These are phyloP conservation scores for Aspidiotus rigidus DNA, from an alignment of 2,888 invertebrate species.

Conservation along the genomic window DNA sequence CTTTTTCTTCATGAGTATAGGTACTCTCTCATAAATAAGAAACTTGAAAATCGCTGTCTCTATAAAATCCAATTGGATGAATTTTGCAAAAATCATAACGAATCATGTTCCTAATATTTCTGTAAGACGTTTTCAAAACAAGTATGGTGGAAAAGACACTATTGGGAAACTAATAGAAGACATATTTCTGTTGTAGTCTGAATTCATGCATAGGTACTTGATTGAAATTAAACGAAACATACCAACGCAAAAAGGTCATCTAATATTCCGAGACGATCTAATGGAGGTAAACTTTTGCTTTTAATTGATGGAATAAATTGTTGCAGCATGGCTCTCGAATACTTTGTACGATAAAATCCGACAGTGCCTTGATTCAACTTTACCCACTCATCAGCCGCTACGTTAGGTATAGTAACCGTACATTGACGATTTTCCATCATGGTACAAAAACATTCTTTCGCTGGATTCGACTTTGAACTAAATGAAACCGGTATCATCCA, in stretches of 20 bases:
- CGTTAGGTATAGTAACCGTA: slow-evolving; percentile 61
- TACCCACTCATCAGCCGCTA: slow-evolving; percentile 68
- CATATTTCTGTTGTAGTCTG: not conserved
- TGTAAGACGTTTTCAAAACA: not conserved
- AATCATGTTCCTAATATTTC: too few relatives aligned
- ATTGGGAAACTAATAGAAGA: not conserved
- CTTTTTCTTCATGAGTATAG: too few relatives aligned
- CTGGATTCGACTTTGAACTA: slow-evolving; percentile 63
- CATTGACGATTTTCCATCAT: slow-evolving; percentile 58
- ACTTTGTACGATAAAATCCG: slow-evolving; percentile 84
- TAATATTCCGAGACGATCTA: slow-evolving; percentile 79
- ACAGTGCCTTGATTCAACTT: slow-evolving; percentile 81
- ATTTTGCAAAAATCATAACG: too few relatives aligned
- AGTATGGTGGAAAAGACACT: not conserved
- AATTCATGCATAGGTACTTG: too few relatives aligned
- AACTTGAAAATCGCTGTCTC: too few relatives aligned
- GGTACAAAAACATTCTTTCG: slow-evolving; percentile 47
- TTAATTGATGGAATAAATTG: slow-evolving; percentile 70
- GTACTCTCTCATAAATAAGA: too few relatives aligned
- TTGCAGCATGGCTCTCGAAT: slow-evolving; percentile 64
- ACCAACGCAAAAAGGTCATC: slow-evolving; percentile 88
- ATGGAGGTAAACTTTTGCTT: slow-evolving; percentile 67
- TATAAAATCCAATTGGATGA: too few relatives aligned
- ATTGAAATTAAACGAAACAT: slow-evolving; percentile 39
- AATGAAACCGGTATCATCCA: slow-evolving; percentile 89